phyloP scores from a whole-genome alignment of 2,113 vertebrate genomes.

The Chamaetylas fuelleborni region DNA sequence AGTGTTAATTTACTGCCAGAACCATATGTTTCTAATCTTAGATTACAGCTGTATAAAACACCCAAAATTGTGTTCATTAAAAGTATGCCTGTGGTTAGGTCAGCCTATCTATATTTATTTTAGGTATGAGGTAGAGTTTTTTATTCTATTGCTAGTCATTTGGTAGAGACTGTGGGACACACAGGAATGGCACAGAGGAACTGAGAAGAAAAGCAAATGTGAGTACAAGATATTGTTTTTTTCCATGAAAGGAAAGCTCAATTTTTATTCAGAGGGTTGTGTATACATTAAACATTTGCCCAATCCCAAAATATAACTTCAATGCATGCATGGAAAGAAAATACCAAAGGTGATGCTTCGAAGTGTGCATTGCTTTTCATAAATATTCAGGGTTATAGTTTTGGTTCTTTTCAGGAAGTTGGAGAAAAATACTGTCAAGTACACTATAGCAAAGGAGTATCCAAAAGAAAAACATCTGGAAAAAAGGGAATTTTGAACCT shows the following conservation, averaged over 20 bases:
- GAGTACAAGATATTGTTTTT: background rate
- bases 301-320: background rate
- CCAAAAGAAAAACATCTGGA: slow-evolving; percentile 59
- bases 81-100: slow-evolving; percentile 15
- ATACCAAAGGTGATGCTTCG: slow-evolving; percentile 44
- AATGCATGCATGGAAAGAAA: slow-evolving; percentile 29
- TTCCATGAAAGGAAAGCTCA: slow-evolving; percentile 29
- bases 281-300: slow-evolving; percentile 18
- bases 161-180: background rate
- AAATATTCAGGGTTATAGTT: slow-evolving; percentile 23
- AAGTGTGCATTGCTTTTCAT: slow-evolving; percentile 17
- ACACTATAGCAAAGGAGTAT: background rate
- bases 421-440: slow-evolving; percentile 34
- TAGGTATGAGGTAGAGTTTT: background rate
- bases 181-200: background rate
- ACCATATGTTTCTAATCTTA: slow-evolving; percentile 56
- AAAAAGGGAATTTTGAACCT: slow-evolving; percentile 1
- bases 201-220: background rate
- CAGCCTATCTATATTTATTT: slow-evolving; percentile 46
- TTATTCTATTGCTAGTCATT: background rate
- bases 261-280: slow-evolving; percentile 18
- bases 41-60: slow-evolving; percentile 46
- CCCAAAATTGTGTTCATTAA: slow-evolving; percentile 46
- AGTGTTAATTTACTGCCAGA: slow-evolving; percentile 34
- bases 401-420: background rate